Evolutionary conservation across 2,797 vertebrate genomes (phyloP).

Genomic region (Epinephelus awoara): DNA sequence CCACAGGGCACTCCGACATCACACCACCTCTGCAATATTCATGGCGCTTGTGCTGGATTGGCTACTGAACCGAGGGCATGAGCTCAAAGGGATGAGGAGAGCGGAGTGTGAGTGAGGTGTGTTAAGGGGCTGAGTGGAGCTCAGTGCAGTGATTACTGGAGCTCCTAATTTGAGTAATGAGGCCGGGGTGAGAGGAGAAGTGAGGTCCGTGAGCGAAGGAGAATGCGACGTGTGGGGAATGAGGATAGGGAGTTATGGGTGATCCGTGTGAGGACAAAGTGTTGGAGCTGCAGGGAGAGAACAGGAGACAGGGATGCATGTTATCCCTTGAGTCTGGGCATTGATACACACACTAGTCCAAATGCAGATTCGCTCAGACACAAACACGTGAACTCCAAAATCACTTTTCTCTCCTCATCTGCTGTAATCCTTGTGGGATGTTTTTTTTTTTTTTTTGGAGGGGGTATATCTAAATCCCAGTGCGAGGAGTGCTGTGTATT

Average conservation of each 20-base stretch:
- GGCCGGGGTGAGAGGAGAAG: conserved; percentile 76
- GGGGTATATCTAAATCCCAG: conserved; percentile 76
- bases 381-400: conserved; percentile 53
- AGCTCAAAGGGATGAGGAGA: conserved; percentile 78
- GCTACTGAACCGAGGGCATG: conserved; percentile 73
- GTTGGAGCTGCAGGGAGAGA: conserved; percentile 56
- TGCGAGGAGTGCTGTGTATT: conserved; percentile 79
- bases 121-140: conserved; percentile 71
- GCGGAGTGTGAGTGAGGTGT: conserved; percentile 64
- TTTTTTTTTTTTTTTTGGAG: conserved; percentile 47
- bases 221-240: conserved; percentile 70
- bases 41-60: conserved; percentile 68
- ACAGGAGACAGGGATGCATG: conserved; percentile 36
- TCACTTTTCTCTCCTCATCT: conserved; percentile 58
- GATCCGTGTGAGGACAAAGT: conserved; percentile 60
- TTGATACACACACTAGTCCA: conserved; percentile 32
- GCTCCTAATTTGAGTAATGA: conserved; percentile 86
- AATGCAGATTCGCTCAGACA: conserved; percentile 43
- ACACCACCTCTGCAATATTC: conserved; percentile 81
- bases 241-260: conserved; percentile 58
- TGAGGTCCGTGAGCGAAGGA: conserved; percentile 67
- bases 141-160: conserved; percentile 79
- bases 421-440: conserved; percentile 70
- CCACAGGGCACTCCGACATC: conserved; percentile 69
- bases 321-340: conserved; percentile 41